Base-by-base conservation (phyloP, 2,888 invertebrate species). In the Cremastinae sp. region DNA sequence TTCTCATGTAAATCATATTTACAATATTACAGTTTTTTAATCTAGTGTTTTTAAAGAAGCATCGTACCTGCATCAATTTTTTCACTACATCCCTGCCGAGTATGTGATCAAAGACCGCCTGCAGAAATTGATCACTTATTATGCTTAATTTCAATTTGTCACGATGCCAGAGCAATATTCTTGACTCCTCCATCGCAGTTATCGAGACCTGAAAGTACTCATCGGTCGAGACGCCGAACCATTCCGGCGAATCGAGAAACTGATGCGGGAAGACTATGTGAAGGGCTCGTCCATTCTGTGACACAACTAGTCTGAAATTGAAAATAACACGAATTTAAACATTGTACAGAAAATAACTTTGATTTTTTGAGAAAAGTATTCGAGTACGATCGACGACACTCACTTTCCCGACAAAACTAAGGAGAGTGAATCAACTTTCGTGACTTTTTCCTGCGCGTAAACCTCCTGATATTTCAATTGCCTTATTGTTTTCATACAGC, bases 141-240 rank as follows among this genome's bases (percentile, higher is more conserved):
- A 96, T 96, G 79, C 95, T 95, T 81, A 96, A 91, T 90, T 95
- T 95, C 87, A 96, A 92, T 90, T 96, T 96, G 90, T 96, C 96
- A 51, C 96, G 92, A 89, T 96, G 96, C 96, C 96, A 96, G 80
- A 96, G 93, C 80, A 96, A 91, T 81, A 96, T 94, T 62, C 95
- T 92, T 0, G 95, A 95, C 88, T 96, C 96, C 88, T 96, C 96
- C 93, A 96, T 94, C 80, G 96, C 95, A 91, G 95, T 95, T 90
- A 96, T 95, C 74, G 96, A 95, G 82, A 96, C 96, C 93, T 96
- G 96, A 90, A 96, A 96, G 89, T 92, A 95, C 88, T 96, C 96
- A 87, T 96, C 95, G 34, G 96, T 95, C 68, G 95, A 95, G 54
- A 96, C 96, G 78, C 96, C 96, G 90, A 96, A 96, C 95, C 96